These are phyloP conservation scores for Stomatorhinus walkeri DNA, from an alignment of 2,797 vertebrate genomes.

Conservation along the genomic window DNA sequence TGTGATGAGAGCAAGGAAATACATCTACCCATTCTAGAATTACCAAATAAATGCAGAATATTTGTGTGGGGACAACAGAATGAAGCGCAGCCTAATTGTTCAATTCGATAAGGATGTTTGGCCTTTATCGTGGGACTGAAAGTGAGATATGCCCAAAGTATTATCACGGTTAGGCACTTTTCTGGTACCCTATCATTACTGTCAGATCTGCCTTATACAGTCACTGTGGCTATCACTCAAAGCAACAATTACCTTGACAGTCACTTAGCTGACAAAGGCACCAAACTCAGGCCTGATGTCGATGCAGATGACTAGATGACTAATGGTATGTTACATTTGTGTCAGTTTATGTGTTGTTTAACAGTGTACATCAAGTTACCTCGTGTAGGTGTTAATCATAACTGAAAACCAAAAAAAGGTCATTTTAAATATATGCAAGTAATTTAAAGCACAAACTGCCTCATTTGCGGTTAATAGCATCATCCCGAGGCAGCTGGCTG, in stretches of 20 bases:
- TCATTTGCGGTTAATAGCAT: not conserved
- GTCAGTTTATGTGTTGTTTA: not conserved
- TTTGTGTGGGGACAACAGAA: not conserved
- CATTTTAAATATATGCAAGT: not conserved
- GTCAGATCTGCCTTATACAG: not conserved
- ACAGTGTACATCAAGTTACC: not conserved
- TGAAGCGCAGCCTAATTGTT: not conserved
- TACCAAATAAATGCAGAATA: not conserved
- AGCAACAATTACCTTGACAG: not conserved
- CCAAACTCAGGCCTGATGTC: not conserved
- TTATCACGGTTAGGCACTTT: not conserved
- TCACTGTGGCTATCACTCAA: conserved; percentile 5
- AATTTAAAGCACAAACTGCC: not conserved
- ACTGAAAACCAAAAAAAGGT: not conserved
- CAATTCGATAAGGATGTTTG: not conserved
- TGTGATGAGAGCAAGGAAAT: not conserved
- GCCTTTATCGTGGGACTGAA: not conserved
- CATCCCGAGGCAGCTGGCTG: not conserved
- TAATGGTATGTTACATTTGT: not conserved
- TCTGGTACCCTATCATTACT: not conserved
- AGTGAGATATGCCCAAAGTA: not conserved
- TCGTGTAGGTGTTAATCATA: not conserved
- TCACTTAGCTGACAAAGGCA: not conserved
- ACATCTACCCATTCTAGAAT: not conserved
- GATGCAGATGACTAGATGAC: not conserved